These are phyloP conservation scores for Panopea generosa DNA, from an alignment of 2,888 invertebrate genomes.

Conservation along the genomic window DNA sequence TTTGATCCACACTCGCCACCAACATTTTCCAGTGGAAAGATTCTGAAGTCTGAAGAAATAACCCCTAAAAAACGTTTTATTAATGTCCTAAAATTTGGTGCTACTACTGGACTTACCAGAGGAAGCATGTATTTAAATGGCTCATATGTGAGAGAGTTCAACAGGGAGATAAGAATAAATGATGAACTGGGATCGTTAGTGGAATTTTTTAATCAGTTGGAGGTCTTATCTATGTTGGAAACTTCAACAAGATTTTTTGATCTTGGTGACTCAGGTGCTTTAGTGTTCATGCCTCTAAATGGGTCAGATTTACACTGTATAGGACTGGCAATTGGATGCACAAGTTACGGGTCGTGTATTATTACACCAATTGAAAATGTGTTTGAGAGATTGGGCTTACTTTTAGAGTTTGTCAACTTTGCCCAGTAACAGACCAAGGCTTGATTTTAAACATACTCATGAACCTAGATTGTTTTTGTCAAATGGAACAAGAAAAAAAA, in stretches of 20 bases:
- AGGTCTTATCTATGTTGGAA: constrained; percentile 8
- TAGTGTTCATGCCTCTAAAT: constrained; percentile 28
- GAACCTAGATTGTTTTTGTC: too few species aligned
- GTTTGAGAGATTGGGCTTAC: constrained; percentile 14
- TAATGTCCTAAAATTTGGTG: constrained; percentile 33
- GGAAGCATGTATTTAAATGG: constrained; percentile 30
- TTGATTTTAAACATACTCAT: too few species aligned
- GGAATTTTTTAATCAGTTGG: constrained; percentile 29
- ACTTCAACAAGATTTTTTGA: constrained; percentile 28
- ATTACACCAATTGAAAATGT: constrained; percentile 45
- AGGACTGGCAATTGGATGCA: constrained; percentile 42
- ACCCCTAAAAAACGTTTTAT: background rate
- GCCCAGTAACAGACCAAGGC: background rate
- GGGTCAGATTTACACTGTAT: constrained; percentile 25
- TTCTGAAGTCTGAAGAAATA: constrained; percentile 16
- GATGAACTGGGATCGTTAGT: constrained; percentile 1
- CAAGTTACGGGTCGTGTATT: constrained; percentile 49
- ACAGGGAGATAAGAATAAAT: background rate
- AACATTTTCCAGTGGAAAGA: constrained; percentile 7
- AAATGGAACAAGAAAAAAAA: too few species aligned
- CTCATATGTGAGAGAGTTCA: constrained; percentile 11
- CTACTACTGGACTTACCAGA: constrained; percentile 36
- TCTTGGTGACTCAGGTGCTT: constrained; percentile 42
- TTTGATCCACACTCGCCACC: background rate
- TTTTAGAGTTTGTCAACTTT: background rate